Evolutionary conservation across 2,113 vertebrate genomes (phyloP).

Genomic region (Varanus komodoensis): DNA sequence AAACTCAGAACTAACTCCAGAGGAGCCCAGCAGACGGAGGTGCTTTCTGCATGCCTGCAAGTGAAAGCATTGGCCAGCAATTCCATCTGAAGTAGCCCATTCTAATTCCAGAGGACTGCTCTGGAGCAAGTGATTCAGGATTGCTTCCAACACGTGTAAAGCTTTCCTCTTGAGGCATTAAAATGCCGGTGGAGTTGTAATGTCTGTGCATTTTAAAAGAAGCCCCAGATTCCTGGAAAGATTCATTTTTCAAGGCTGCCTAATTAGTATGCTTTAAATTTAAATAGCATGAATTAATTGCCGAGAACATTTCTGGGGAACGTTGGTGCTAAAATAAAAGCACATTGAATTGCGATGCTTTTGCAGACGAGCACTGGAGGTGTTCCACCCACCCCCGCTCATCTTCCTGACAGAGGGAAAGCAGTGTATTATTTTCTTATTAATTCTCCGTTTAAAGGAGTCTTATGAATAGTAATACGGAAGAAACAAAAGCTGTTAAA

Average conservation of each 20-base stretch:
- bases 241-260: slow-evolving; percentile 61
- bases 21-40: neutral
- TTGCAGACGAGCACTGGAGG: slow-evolving; percentile 55
- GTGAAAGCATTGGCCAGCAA: neutral
- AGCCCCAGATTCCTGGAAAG: slow-evolving; percentile 68
- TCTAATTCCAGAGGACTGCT: neutral
- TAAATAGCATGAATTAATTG: slow-evolving; percentile 75
- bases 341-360: slow-evolving; percentile 59
- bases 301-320: slow-evolving; percentile 63
- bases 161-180: slow-evolving; percentile 29
- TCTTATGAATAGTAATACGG: slow-evolving; percentile 53
- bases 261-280: slow-evolving; percentile 78
- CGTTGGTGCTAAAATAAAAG: slow-evolving; percentile 60
- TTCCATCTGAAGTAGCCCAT: neutral
- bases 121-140: slow-evolving; percentile 6
- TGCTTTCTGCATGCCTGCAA: neutral
- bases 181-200: slow-evolving; percentile 62
- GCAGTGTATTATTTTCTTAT: slow-evolving; percentile 69
- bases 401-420: slow-evolving; percentile 51
- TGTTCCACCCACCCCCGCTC: slow-evolving; percentile 49
- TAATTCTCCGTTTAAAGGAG: slow-evolving; percentile 62
- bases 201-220: slow-evolving; percentile 66
- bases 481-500: slow-evolving; percentile 54
- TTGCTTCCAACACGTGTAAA: slow-evolving; percentile 3
- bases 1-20: neutral